Percentiles rank a stretch among this genome's conserved stretches.
Conservation (phyloP, 1,140 invertebrate genomes). For the Schlechtendalia chinensis region DNA sequence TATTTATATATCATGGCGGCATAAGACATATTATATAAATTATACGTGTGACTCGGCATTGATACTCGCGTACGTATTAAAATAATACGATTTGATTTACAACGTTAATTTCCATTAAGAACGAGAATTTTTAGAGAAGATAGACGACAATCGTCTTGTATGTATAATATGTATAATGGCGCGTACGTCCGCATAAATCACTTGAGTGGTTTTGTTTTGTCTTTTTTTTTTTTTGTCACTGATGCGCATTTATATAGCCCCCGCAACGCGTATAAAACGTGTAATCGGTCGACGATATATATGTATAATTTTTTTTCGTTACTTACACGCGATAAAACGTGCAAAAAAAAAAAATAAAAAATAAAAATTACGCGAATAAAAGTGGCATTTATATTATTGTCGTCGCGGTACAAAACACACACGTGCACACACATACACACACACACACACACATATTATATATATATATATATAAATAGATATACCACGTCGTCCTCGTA, state of each 20-base stretch:
- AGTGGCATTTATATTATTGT: slow-evolving; percentile 8
- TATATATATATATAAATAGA: too few species aligned
- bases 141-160: background rate
- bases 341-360: too few species aligned
- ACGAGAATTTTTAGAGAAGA: background rate
- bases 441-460: too few species aligned
- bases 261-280: slow-evolving; percentile 25
- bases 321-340: background rate
- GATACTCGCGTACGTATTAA: background rate
- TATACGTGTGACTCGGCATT: background rate
- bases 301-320: background rate
- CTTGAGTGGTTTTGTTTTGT: background rate
- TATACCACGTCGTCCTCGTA: background rate
- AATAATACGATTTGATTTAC: slow-evolving; percentile 30
- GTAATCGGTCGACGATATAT: background rate
- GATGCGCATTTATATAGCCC: background rate
- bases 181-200: slow-evolving; percentile 9
- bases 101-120: slow-evolving; percentile 38
- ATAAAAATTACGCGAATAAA: slow-evolving; percentile 22
- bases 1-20: too few species aligned
- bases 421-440: too few species aligned
- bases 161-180: too few species aligned
- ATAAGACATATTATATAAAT: background rate
- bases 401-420: too few species aligned
- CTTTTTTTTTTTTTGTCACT: background rate